phyloP scores from a whole-genome alignment of 2,113 vertebrate genomes.

The Gila orcuttii region DNA sequence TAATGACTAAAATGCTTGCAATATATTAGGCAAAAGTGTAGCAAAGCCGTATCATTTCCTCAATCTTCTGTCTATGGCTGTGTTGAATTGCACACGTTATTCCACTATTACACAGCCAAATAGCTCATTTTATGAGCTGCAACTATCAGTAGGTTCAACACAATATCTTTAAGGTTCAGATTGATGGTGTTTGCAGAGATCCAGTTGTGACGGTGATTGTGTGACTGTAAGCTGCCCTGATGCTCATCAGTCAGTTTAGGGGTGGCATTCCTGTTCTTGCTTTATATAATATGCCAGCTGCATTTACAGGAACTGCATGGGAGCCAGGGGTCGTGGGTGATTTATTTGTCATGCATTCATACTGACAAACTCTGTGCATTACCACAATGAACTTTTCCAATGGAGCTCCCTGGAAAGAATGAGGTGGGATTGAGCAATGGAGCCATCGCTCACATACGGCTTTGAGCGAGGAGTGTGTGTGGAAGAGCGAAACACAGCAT shows the following conservation, averaged over 20 bases:
- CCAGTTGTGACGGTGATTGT: background rate
- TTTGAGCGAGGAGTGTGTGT: conserved; percentile 7
- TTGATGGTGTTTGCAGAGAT: background rate
- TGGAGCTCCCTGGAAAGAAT: conserved; percentile 51
- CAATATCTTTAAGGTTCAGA: background rate
- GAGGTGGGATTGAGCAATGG: conserved; percentile 40
- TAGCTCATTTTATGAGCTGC: background rate
- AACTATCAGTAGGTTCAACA: background rate
- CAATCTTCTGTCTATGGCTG: background rate
- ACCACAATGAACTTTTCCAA: conserved; percentile 46
- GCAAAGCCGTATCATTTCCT: background rate
- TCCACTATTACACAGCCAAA: too few relatives aligned
- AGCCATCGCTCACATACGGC: conserved; percentile 44
- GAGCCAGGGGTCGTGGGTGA: conserved; percentile 25
- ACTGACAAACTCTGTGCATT: conserved; percentile 50
- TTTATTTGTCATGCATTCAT: conserved; percentile 60
- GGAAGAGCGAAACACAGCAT: background rate
- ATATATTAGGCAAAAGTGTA: background rate
- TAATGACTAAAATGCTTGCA: background rate
- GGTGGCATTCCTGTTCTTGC: conserved; percentile 32
- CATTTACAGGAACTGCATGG: conserved; percentile 39
- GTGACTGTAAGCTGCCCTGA: conserved; percentile 9
- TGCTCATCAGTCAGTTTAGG: conserved; percentile 40
- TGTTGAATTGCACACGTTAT: background rate
- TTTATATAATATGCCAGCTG: conserved; percentile 47